Conservation (phyloP, 2,888 invertebrate species). For the Pachliopta kotzebuea region DNA sequence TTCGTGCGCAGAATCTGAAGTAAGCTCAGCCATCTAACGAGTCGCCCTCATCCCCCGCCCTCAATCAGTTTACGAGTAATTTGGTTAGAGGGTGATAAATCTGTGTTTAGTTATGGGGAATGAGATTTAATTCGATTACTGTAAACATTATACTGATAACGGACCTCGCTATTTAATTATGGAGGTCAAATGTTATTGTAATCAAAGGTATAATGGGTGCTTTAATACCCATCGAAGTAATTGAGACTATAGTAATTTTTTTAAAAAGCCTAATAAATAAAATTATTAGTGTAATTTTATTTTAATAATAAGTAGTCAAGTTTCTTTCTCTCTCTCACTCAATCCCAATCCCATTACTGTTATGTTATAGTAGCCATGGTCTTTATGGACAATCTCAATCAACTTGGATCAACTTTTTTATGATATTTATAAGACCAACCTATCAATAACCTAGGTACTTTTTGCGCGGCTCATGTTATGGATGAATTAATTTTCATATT, state of each 20-base stretch:
- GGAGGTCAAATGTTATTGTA: conserved; percentile 53
- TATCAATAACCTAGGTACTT: conserved; percentile 21
- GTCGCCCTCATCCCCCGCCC: conserved; percentile 55
- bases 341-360: background rate
- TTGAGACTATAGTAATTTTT: background rate
- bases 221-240: background rate
- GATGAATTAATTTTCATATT: conserved; percentile 24
- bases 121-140: conserved; percentile 63
- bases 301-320: background rate
- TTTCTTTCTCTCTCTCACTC: background rate
- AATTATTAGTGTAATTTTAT: background rate
- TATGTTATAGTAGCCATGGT: conserved; percentile 31
- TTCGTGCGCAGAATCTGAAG: conserved; percentile 56
- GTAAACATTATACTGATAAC: conserved; percentile 55
- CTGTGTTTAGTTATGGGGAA: conserved; percentile 63
- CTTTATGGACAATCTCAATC: conserved; percentile 41
- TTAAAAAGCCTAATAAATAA: background rate
- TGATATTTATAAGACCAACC: conserved; percentile 30
- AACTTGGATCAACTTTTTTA: conserved; percentile 34
- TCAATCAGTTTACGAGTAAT: conserved; percentile 71
- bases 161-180: conserved; percentile 57
- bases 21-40: conserved; percentile 39
- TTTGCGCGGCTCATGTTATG: conserved; percentile 10
- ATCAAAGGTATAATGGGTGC: conserved; percentile 40
- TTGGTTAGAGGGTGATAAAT: conserved; percentile 75